phyloP scores from a whole-genome alignment of 2,888 invertebrate genomes.

The Lagria hirta region DNA sequence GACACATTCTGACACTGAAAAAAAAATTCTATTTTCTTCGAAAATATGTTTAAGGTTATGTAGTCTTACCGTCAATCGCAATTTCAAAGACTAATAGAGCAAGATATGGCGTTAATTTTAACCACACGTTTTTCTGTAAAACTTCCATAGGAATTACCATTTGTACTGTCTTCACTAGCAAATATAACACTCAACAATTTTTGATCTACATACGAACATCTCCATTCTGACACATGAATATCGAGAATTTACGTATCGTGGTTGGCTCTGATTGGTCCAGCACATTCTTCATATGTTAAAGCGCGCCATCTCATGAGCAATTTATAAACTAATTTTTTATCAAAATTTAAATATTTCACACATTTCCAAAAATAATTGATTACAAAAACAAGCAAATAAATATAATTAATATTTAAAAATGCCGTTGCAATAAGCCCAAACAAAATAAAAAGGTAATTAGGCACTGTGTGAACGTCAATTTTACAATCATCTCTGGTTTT shows the following conservation, averaged over 20 bases:
- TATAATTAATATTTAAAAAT: too few species aligned
- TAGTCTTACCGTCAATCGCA: conserved; percentile 66
- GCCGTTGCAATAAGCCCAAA: too few species aligned
- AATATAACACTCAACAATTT: conserved; percentile 28
- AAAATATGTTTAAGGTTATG: conserved; percentile 29
- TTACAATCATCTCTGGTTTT: too few species aligned
- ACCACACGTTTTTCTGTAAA: conserved; percentile 56
- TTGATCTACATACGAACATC: conserved; percentile 14
- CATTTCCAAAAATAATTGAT: too few species aligned
- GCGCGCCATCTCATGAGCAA: too few species aligned
- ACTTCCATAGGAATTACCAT: conserved; percentile 60
- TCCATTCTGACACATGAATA: conserved; percentile 31
- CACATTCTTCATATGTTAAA: too few species aligned
- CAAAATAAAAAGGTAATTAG: too few species aligned
- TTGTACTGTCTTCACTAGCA: conserved; percentile 40
- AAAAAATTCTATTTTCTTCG: conserved; percentile 29
- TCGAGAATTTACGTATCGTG: conserved; percentile 50
- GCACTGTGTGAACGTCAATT: too few species aligned
- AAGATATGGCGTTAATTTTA: conserved; percentile 68
- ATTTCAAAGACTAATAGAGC: conserved; percentile 68
- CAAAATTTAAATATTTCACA: too few species aligned
- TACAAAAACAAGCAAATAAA: too few species aligned
- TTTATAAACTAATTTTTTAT: too few species aligned
- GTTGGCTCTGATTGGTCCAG: conserved; percentile 57
- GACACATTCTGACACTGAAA: conserved; percentile 69